These are phyloP conservation scores for Calliphora vomitoria DNA, from an alignment of 2,888 invertebrate species.

Conservation along the genomic window DNA sequence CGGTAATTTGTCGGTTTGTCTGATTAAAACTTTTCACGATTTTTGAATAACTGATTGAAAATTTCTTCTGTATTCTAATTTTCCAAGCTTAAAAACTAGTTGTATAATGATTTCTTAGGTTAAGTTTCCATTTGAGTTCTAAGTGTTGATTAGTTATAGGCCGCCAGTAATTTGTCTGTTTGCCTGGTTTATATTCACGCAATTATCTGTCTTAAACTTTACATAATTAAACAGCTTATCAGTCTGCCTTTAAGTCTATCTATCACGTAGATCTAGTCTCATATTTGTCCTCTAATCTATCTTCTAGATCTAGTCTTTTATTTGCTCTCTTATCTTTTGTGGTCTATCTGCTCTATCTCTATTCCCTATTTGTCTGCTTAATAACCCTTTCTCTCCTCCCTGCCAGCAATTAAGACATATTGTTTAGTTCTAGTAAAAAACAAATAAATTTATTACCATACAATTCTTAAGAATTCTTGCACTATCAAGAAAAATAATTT, in stretches of 20 bases:
- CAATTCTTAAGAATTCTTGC: background rate
- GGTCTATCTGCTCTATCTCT: background rate
- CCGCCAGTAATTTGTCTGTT: no score
- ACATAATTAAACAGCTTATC: no score
- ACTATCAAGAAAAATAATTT: background rate
- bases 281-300: background rate
- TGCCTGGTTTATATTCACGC: background rate
- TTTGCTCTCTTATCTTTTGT: background rate
- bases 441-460: background rate
- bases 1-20: no score
- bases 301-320: background rate
- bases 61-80: no score
- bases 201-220: background rate
- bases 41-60: no score
- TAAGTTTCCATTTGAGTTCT: no score
- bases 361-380: background rate
- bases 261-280: background rate
- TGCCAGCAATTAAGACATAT: constrained; percentile 47
- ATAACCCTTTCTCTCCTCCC: background rate
- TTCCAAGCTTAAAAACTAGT: no score
- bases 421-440: constrained; percentile 12
- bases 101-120: no score
- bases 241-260: background rate
- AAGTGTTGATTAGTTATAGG: no score
- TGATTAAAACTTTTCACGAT: no score